Percentiles rank a stretch among this genome's conserved stretches.
phyloP scores from a whole-genome alignment of 2,888 invertebrate genomes.

The Polyploca ridens region DNA sequence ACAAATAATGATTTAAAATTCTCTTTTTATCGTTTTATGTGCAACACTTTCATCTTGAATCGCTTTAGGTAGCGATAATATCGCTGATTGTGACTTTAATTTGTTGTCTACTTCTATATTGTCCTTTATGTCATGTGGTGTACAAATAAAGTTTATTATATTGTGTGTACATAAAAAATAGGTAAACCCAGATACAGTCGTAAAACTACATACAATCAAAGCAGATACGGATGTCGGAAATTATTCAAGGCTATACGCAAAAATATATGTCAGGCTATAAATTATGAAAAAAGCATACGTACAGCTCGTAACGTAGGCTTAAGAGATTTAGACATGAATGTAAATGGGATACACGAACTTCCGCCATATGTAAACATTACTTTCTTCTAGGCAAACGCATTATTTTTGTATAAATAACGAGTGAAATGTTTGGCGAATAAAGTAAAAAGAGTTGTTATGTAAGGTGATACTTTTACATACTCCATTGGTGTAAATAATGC shows the following conservation, averaged over 20 bases:
- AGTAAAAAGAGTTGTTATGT: neutral
- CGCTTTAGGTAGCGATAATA: too few relatives aligned
- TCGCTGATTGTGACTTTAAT: too few relatives aligned
- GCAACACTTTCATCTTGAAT: too few relatives aligned
- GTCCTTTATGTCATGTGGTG: too few relatives aligned
- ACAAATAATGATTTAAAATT: too few relatives aligned
- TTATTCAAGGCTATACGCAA: conserved; percentile 35
- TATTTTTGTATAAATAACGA: conserved; percentile 17
- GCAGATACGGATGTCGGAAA: conserved; percentile 30
- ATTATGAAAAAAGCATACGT: conserved; percentile 48
- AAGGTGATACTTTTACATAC: neutral
- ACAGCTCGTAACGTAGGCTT: conserved; percentile 38
- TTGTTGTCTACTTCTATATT: too few relatives aligned
- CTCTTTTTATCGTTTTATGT: too few relatives aligned
- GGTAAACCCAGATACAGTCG: conserved; percentile 3
- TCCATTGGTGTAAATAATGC: neutral
- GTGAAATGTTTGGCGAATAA: neutral
- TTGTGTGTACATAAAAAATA: neutral
- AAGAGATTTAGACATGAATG: conserved; percentile 45
- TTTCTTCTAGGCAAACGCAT: conserved; percentile 17
- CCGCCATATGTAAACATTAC: conserved; percentile 16
- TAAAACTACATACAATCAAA: conserved; percentile 2
- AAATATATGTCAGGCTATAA: conserved; percentile 39
- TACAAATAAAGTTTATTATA: too few relatives aligned
- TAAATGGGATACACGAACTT: conserved; percentile 29